These are phyloP conservation scores for Drosophila rhopaloa DNA, from an alignment of 1,140 invertebrate genomes.

Conservation along the genomic window DNA sequence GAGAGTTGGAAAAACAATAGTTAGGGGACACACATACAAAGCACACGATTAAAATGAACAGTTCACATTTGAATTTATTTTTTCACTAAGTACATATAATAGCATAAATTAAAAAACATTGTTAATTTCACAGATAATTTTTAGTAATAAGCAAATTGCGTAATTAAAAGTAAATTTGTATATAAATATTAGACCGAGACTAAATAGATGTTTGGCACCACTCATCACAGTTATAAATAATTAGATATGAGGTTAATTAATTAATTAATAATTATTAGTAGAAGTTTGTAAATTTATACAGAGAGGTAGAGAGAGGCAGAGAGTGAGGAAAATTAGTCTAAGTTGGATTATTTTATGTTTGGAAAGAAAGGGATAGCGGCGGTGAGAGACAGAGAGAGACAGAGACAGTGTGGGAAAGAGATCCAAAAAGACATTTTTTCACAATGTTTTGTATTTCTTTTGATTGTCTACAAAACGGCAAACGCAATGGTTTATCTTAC, in stretches of 20 bases:
- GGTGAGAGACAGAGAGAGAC: constrained; percentile 17
- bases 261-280: constrained; percentile 33
- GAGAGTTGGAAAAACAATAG: constrained; percentile 3
- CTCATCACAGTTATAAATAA: constrained; percentile 32
- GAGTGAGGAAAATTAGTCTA: constrained; percentile 18
- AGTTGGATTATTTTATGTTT: constrained; percentile 14
- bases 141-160: constrained; percentile 36
- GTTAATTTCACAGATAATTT: constrained; percentile 34
- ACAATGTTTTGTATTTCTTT: constrained; percentile 53
- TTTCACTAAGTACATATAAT: constrained; percentile 61
- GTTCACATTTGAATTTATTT: constrained; percentile 42
- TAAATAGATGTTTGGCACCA: constrained; percentile 28
- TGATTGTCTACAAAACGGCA: constrained; percentile 56
- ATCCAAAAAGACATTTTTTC: constrained; percentile 84
- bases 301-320: constrained; percentile 13
- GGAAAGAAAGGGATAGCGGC: constrained; percentile 32
- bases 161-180: constrained; percentile 42
- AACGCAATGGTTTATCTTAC: constrained; percentile 58
- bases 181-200: constrained; percentile 34
- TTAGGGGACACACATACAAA: constrained; percentile 38
- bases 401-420: constrained; percentile 60
- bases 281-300: constrained; percentile 43
- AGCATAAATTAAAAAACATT: constrained; percentile 55
- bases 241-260: constrained; percentile 28
- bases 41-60: constrained; percentile 43